phyloP scores from a whole-genome alignment of 2,888 invertebrate genomes.

The Sympetrum striolatum region DNA sequence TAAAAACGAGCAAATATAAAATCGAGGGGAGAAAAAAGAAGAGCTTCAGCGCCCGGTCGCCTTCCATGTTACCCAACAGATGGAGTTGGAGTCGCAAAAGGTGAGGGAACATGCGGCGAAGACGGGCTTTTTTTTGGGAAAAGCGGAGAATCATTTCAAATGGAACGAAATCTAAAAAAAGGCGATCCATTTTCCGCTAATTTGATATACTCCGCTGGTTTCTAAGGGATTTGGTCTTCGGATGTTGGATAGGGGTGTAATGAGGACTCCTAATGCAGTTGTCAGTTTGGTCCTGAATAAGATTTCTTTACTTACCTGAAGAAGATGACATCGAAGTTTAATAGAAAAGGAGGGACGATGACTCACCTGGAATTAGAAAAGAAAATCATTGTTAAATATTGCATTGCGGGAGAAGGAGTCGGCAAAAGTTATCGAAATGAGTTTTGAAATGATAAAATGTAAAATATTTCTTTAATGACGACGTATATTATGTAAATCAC shows the following conservation, averaged over 20 bases:
- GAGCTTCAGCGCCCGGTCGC: background rate
- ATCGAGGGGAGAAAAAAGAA: background rate
- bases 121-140: background rate
- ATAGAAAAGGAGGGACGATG: background rate
- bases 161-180: background rate
- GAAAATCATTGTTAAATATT: background rate
- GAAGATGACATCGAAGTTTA: background rate
- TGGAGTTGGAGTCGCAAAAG: background rate
- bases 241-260: background rate
- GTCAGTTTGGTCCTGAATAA: background rate
- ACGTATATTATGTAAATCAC: too few relatives aligned
- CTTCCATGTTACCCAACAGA: background rate
- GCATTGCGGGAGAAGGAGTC: too few relatives aligned
- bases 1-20: background rate
- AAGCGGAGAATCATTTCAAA: background rate
- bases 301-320: background rate
- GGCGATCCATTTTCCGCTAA: background rate
- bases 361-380: background rate
- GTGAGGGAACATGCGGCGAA: background rate
- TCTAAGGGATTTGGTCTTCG: background rate
- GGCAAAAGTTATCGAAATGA: too few relatives aligned
- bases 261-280: background rate
- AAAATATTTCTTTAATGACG: too few relatives aligned
- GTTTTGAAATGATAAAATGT: too few relatives aligned
- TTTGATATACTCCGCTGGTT: background rate